Percentiles rank a stretch among this genome's conserved stretches.
phyloP scores from a whole-genome alignment of 1,140 invertebrate genomes.

The Tetragnatha versicolor region DNA sequence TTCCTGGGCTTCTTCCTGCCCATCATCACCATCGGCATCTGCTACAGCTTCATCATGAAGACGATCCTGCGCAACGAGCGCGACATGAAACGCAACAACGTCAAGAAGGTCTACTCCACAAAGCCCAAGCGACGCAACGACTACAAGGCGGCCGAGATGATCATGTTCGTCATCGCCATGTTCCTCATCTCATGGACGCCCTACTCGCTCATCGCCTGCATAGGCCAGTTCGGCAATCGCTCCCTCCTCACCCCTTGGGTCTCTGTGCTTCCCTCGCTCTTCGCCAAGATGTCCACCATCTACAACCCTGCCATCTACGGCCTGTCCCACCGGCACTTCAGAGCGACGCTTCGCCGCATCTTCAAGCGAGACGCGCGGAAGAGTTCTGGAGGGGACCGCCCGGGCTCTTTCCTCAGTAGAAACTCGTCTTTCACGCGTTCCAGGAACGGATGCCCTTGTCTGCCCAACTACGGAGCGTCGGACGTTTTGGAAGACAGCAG shows the following conservation, averaged over 20 bases:
- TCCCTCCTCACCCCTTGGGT: constrained; percentile 67
- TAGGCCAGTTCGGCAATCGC: constrained; percentile 64
- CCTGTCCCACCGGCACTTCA: constrained; percentile 51
- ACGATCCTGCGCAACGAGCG: constrained; percentile 63
- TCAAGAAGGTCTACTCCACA: constrained; percentile 43
- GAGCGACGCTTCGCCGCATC: constrained; percentile 1
- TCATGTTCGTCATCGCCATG: constrained; percentile 74
- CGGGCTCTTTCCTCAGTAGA: not conserved
- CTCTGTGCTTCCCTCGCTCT: constrained; percentile 76
- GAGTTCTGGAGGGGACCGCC: not conserved
- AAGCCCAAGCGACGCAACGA: constrained; percentile 56
- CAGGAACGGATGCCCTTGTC: not conserved
- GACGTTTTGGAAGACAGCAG: not conserved
- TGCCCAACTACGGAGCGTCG: not conserved
- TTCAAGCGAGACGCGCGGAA: not conserved
- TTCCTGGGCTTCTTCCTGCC: constrained; percentile 75
- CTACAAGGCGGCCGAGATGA: constrained; percentile 71
- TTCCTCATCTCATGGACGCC: constrained; percentile 80
- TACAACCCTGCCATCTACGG: constrained; percentile 59
- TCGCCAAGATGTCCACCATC: constrained; percentile 70
- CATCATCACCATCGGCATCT: constrained; percentile 72
- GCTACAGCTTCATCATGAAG: constrained; percentile 74
- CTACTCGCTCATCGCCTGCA: constrained; percentile 75
- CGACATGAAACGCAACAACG: constrained; percentile 62
- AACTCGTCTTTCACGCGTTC: constrained; percentile 1